Evolutionary conservation across 1,140 invertebrate species (phyloP), one percentile per base, ranked within the genome.

Genomic region (Metaphire vulgaris): DNA sequence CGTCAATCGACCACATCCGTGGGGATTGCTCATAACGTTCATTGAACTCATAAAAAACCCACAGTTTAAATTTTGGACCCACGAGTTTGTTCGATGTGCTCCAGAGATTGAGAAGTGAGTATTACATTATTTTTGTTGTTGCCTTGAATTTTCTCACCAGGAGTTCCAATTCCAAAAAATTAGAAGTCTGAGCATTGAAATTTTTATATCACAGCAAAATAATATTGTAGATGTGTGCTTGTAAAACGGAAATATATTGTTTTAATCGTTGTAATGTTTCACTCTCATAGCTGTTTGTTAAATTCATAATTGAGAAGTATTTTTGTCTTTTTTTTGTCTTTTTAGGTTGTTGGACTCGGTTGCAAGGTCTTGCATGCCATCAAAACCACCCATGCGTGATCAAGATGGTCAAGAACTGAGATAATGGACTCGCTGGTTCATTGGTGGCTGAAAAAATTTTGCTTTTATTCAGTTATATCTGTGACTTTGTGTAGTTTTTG

Each of bases 31-130:
- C 2, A 97, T 99, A 69, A 99, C 98, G 0, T 99, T 99, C 86
- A 99, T 99, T 81, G 97, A 99, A 87, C 89, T 99, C 26, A 98
- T 99, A 81, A 98, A 98, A 77, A 99, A 99, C 88, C 94, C 94
- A 15, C 92, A 91, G n/a, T 99, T 98, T 88, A 97, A 98, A 86
- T 99, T 99, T 87, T 99, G 97, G 97, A 91, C 92, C 73, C 96
- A 99, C 83, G 96, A 99, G 80, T 99, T 99, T 88, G 97, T 99
- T 0, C 93, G 96, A 84, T 99, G 97, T 88, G 96, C 97, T 32
- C 96, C 96, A 12, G 97, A 99, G 88, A 98, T 99, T 84, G 95
- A 97, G 88, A 98, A 98, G 93, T 95, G 74, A 77, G 79, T 74
- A 30, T 28, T 2, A 16, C 41, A 64, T 56, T 69, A 14, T 16